A percentile compares a stretch with the other conserved stretches of the same genome.
Evolutionary conservation across 2,113 vertebrate genomes (phyloP).

Genomic region (Xenopus laevis): DNA sequence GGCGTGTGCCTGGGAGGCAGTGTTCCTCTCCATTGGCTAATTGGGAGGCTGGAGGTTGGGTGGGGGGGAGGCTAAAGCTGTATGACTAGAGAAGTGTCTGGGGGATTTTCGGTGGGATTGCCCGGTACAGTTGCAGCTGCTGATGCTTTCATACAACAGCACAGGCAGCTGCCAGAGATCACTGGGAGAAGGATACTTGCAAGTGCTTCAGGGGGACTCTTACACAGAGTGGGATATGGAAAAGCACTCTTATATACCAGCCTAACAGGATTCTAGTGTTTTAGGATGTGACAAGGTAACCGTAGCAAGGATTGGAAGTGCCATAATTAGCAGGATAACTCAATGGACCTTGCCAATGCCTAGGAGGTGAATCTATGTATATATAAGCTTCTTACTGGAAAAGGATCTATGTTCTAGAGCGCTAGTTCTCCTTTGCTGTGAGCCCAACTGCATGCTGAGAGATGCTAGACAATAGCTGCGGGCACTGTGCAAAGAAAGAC

Average conservation of each 20-base stretch:
- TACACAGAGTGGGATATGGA: too few species aligned
- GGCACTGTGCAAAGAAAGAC: conserved; percentile 71
- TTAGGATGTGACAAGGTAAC: too few species aligned
- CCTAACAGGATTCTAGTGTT: background rate
- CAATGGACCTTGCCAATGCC: background rate
- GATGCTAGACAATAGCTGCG: conserved; percentile 47
- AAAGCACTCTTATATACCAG: too few species aligned
- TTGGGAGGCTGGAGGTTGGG: conserved; percentile 10
- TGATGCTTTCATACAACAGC: conserved; percentile 19
- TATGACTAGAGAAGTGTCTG: conserved; percentile 26
- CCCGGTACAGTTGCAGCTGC: conserved; percentile 30
- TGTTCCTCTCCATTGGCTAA: conserved; percentile 29
- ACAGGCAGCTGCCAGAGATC: background rate
- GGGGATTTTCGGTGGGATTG: conserved; percentile 39
- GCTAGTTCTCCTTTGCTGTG: background rate
- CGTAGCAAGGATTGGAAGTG: too few species aligned
- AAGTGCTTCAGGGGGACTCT: too few species aligned
- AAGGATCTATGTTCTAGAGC: too few species aligned
- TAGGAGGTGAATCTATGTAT: background rate
- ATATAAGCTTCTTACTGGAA: too few species aligned
- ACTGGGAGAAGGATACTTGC: background rate
- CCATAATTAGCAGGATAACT: background rate
- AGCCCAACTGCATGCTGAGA: conserved; percentile 36
- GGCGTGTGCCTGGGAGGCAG: conserved; percentile 1
- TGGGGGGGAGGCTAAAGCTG: conserved; percentile 16